These are phyloP conservation scores for Flexamia atlantica DNA, from an alignment of 2,888 invertebrate species.

Conservation along the genomic window DNA sequence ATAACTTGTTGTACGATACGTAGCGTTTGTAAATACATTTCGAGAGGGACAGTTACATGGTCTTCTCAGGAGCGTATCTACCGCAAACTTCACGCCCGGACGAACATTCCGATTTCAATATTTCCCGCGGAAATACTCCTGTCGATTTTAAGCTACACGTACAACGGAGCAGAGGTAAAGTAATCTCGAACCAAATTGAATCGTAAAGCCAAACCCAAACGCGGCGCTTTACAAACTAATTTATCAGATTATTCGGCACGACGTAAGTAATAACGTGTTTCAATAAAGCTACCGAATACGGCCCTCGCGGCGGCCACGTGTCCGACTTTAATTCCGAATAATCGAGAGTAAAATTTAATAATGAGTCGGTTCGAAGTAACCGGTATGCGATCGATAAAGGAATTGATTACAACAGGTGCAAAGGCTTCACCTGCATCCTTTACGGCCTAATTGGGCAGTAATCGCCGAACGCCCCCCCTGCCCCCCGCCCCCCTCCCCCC, in stretches of 20 bases:
- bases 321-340: neutral
- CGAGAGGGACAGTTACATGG: no score
- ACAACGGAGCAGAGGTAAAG: conserved; percentile 42
- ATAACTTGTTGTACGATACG: no score
- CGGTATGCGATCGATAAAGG: conserved; percentile 44
- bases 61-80: no score
- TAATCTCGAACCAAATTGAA: conserved; percentile 50
- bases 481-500: neutral
- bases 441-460: conserved; percentile 18
- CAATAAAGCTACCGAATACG: conserved; percentile 11
- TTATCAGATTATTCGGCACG: conserved; percentile 32
- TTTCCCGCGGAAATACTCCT: neutral
- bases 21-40: no score
- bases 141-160: conserved; percentile 36
- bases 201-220: conserved; percentile 43
- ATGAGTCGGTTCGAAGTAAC: conserved; percentile 1
- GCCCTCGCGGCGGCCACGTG: neutral
- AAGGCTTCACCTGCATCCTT: conserved; percentile 36
- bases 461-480: neutral
- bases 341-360: conserved; percentile 38
- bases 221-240: conserved; percentile 35
- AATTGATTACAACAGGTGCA: conserved; percentile 49
- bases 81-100: neutral
- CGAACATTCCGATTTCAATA: neutral
- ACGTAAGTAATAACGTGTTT: conserved; percentile 46